Evolutionary conservation across 2,888 invertebrate genomes (phyloP), one percentile per base, ranked within the genome.

Genomic region (Criorhina ranunculi): DNA sequence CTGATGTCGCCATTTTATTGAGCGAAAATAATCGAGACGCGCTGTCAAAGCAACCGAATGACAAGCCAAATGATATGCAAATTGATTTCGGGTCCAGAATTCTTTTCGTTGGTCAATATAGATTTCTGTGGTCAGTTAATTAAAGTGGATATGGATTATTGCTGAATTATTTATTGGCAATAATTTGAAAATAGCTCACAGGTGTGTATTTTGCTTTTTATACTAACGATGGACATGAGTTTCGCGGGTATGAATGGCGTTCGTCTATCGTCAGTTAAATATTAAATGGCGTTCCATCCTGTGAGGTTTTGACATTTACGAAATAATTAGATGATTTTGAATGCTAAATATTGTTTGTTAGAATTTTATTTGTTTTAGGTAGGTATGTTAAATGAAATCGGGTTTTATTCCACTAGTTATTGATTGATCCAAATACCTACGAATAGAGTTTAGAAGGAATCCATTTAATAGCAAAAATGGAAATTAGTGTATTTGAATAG

Each of bases 101-200:
- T 55, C 67, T 19, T 40, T 67, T 15, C 11, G 40, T 17, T 53
- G 67, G 29, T 31, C 37, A 66, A 37, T 51, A 37, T 66, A 37
- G 66, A 19, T 35, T 6, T 51, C 19, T 19, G 33, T 19, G 9
- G 33, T 33, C 35, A 17, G 49, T 51, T 72, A 73, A 60, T 73
- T 60, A 53, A 73, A 42, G 51, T 73, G 51, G 51, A 53, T 53
- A 51, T 31, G 62, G 72, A 62, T 62, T 53, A 60, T 40, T 60
- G 31, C 9, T 73, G 62, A 62, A 73, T 62, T 62, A 62, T 62
- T 73, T 60, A 53, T 55, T 42, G 66, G 31, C 0, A n/a, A 64
- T 44, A 44, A 44, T 44, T 24, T 49, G 5, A n/a, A 24, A 49
- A 49, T 33, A 35, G 12, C 49, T 49, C 19, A 49, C 49, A 49